These are phyloP conservation scores for Colius striatus DNA, from an alignment of 2,113 vertebrate genomes.

Conservation along the genomic window DNA sequence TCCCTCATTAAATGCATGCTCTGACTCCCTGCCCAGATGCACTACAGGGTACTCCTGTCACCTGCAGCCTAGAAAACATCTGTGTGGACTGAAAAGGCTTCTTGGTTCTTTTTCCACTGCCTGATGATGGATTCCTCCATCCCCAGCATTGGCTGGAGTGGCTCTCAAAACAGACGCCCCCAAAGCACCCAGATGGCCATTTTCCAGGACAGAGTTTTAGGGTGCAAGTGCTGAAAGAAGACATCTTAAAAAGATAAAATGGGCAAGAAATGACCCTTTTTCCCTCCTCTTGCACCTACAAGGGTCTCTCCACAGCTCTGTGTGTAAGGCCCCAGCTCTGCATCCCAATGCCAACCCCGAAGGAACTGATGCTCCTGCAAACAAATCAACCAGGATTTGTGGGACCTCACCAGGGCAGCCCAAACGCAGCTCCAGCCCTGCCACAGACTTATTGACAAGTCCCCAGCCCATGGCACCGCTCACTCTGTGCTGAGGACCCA, in stretches of 20 bases:
- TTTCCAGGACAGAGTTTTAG: not conserved
- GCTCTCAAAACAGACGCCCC: not conserved
- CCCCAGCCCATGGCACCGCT: not conserved
- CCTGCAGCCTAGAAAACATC: not conserved
- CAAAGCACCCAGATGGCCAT: not conserved
- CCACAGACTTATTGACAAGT: not conserved
- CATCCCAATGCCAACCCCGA: not conserved
- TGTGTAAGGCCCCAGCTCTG: not conserved
- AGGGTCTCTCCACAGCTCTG: not conserved
- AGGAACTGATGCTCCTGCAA: not conserved
- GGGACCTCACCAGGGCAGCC: not conserved
- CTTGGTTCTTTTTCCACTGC: not conserved
- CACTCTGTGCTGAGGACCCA: accelerated
- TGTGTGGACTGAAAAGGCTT: not conserved
- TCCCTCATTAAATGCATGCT: not conserved
- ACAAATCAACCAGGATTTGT: not conserved
- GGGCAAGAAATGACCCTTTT: not conserved
- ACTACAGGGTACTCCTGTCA: not conserved
- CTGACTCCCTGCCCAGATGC: slow-evolving; percentile 22
- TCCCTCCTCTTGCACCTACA: accelerated
- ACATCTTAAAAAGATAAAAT: not conserved
- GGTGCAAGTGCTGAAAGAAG: not conserved
- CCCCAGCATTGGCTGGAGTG: not conserved
- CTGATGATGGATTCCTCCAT: not conserved
- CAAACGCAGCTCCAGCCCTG: not conserved